Conservation (phyloP, 2,888 invertebrate genomes). For the Plebejus melissa region DNA sequence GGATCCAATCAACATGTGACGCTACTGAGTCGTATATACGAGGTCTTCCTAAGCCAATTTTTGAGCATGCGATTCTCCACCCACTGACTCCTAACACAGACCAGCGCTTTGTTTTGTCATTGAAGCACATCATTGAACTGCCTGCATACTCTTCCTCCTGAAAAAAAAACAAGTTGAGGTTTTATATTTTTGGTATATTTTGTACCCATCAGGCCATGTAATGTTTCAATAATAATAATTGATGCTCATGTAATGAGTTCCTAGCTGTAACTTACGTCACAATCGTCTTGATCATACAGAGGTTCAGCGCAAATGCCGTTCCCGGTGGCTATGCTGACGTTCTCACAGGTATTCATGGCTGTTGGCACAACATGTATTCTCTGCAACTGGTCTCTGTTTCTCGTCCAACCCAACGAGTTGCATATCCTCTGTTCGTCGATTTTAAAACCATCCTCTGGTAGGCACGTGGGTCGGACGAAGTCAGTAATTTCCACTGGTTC, state of each 20-base stretch:
- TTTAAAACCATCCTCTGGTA: slow-evolving; percentile 79
- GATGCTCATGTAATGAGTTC: no score
- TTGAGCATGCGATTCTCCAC: slow-evolving; percentile 92
- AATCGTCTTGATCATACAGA: slow-evolving; percentile 87
- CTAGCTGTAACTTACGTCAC: slow-evolving; percentile 82
- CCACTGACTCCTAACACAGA: slow-evolving; percentile 88
- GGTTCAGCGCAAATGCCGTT: slow-evolving; percentile 92
- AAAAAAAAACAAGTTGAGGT: slow-evolving; percentile 28
- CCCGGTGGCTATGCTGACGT: slow-evolving; percentile 89
- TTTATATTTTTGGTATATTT: not conserved
- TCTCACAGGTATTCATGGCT: slow-evolving; percentile 90
- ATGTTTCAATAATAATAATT: no score
- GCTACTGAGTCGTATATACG: slow-evolving; percentile 90
- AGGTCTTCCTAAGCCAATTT: slow-evolving; percentile 86
- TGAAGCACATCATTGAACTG: slow-evolving; percentile 90
- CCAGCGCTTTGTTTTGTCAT: slow-evolving; percentile 86
- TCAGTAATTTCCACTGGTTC: slow-evolving; percentile 87
- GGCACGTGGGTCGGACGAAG: slow-evolving; percentile 89
- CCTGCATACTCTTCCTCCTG: slow-evolving; percentile 94
- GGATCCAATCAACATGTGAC: slow-evolving; percentile 92
- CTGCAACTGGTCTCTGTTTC: slow-evolving; percentile 89
- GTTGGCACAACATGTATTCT: slow-evolving; percentile 87
- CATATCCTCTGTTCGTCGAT: slow-evolving; percentile 74
- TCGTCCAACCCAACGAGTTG: slow-evolving; percentile 92
- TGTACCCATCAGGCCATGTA: not conserved